Evolutionary conservation across 2,888 invertebrate genomes (phyloP).

Genomic region (Pocota personata): DNA sequence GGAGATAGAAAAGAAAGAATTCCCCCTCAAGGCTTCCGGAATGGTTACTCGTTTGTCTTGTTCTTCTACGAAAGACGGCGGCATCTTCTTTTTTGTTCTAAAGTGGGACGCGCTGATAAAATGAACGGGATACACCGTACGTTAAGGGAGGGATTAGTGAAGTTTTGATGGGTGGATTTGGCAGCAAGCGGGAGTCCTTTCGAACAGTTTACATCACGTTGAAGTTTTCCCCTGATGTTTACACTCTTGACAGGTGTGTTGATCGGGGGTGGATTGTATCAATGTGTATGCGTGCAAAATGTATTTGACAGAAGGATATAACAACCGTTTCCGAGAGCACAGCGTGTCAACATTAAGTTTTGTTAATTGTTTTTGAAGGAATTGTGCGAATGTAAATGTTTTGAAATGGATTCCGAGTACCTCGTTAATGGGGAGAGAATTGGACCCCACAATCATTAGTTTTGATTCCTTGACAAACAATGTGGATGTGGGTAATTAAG

Average conservation of each 20-base stretch:
- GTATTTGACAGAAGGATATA: slow-evolving; percentile 21
- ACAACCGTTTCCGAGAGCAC: neutral
- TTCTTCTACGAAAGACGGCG: slow-evolving; percentile 12
- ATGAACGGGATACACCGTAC: slow-evolving; percentile 18
- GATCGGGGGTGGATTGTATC: neutral
- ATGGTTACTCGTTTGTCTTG: slow-evolving; percentile 55
- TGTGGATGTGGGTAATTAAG: slow-evolving; percentile 51
- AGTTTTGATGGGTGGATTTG: slow-evolving; percentile 65
- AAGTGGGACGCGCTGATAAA: slow-evolving; percentile 39
- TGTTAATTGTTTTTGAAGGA: slow-evolving; percentile 64
- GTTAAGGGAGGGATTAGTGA: slow-evolving; percentile 51
- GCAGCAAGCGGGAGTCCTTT: slow-evolving; percentile 3
- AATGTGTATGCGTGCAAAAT: slow-evolving; percentile 6
- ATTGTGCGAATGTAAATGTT: slow-evolving; percentile 2
- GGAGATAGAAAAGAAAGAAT: slow-evolving; percentile 24
- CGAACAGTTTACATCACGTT: slow-evolving; percentile 35
- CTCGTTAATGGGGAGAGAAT: slow-evolving; percentile 1
- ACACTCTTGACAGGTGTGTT: slow-evolving; percentile 57
- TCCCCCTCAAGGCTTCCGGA: slow-evolving; percentile 44
- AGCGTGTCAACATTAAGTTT: slow-evolving; percentile 41
- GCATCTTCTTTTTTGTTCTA: neutral
- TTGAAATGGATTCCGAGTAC: slow-evolving; percentile 33
- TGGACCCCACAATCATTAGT: slow-evolving; percentile 38
- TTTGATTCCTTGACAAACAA: slow-evolving; percentile 29
- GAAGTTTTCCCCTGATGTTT: slow-evolving; percentile 43